These are phyloP conservation scores for Calliopsis andreniformis DNA, from an alignment of 1,140 invertebrate genomes.

Conservation along the genomic window DNA sequence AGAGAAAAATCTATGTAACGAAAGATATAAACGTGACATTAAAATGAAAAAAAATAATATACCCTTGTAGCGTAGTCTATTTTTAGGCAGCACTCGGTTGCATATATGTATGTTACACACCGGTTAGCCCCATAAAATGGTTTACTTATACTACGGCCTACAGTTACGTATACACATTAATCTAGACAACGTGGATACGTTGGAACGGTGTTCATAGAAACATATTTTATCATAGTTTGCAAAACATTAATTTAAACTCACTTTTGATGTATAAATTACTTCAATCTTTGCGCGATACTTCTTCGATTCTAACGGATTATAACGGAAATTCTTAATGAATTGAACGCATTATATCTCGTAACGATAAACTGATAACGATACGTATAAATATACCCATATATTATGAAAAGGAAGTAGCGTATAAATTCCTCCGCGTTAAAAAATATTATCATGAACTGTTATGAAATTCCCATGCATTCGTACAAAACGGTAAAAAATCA, in stretches of 20 bases:
- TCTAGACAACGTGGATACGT: constrained; percentile 16
- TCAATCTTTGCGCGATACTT: background rate
- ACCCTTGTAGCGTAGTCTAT: constrained; percentile 62
- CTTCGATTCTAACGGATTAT: background rate
- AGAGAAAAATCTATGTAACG: constrained; percentile 1
- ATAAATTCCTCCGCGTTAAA: too few relatives aligned
- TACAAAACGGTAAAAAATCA: too few relatives aligned
- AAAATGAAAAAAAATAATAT: constrained; percentile 50
- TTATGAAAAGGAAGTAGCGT: too few relatives aligned
- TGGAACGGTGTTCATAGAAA: constrained; percentile 11
- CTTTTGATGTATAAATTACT: background rate
- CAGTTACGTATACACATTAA: constrained; percentile 22
- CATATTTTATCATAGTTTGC: constrained; percentile 4
- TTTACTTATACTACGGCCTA: constrained; percentile 49
- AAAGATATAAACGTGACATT: constrained; percentile 19
- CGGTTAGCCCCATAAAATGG: constrained; percentile 64
- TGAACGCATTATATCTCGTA: too few relatives aligned
- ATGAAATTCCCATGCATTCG: too few relatives aligned
- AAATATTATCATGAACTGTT: too few relatives aligned
- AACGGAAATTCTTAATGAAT: background rate
- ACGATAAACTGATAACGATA: too few relatives aligned
- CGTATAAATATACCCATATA: too few relatives aligned
- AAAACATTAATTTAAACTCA: background rate
- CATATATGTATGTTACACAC: constrained; percentile 66
- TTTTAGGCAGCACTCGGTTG: constrained; percentile 68